phyloP scores from a whole-genome alignment of 2,113 vertebrate genomes.

The Ovibos moschatus region DNA sequence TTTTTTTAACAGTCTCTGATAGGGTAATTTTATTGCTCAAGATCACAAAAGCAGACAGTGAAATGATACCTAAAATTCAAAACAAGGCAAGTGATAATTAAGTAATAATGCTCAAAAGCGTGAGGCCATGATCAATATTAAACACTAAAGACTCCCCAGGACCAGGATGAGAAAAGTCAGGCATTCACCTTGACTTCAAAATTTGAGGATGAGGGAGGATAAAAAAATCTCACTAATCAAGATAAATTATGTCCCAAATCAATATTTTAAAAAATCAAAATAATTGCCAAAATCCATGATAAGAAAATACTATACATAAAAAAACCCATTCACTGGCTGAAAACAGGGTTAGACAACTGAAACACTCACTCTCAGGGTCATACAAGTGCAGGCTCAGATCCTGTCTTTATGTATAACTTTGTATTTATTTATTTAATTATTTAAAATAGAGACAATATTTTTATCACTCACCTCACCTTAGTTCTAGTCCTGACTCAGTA shows the following conservation, averaged over 20 bases:
- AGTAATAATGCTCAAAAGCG: neutral
- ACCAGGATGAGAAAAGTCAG: neutral
- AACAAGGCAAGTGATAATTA: neutral
- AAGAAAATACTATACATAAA: neutral
- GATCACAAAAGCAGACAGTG: neutral
- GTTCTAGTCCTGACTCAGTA: neutral
- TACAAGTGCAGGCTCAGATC: neutral
- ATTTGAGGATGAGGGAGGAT: neutral
- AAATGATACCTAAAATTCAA: conserved; percentile 2
- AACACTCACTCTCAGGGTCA: neutral
- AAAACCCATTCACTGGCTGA: neutral
- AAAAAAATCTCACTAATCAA: neutral
- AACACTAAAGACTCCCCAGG: neutral
- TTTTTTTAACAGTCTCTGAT: neutral
- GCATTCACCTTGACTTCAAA: neutral
- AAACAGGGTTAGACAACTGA: neutral
- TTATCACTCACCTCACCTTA: neutral
- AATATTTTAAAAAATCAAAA: neutral
- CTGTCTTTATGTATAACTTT: neutral
- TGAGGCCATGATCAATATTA: neutral
- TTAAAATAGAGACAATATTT: neutral
- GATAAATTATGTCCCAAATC: neutral
- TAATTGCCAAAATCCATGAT: neutral
- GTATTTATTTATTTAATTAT: neutral
- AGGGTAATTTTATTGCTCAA: neutral